Percentiles rank a stretch among this genome's conserved stretches.
These are phyloP conservation scores for Aporrectodea caliginosa DNA, from an alignment of 1,140 invertebrate genomes.

Conservation along the genomic window DNA sequence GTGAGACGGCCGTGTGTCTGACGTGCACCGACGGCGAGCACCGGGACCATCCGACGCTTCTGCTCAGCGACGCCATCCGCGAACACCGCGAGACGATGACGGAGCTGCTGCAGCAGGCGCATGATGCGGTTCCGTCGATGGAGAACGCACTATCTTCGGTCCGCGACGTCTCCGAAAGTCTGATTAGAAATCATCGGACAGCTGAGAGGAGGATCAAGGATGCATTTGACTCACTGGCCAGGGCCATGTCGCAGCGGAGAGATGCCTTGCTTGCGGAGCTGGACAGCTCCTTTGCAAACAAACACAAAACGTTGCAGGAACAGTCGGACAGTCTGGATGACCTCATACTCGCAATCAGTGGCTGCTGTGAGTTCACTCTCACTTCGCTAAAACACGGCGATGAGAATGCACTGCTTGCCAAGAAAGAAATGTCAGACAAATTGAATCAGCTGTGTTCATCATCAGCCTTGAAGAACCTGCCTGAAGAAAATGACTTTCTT, in stretches of 20 bases:
- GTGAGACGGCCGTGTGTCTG: conserved; percentile 61
- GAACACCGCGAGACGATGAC: conserved; percentile 55
- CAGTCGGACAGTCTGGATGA: conserved; percentile 55
- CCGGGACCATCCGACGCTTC: conserved; percentile 55
- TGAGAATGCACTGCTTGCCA: conserved; percentile 60
- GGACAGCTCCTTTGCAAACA: conserved; percentile 51
- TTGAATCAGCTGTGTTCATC: conserved; percentile 56
- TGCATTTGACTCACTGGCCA: conserved; percentile 52
- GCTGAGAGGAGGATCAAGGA: conserved; percentile 51
- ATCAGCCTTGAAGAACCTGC: conserved; percentile 48
- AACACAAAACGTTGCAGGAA: conserved; percentile 54
- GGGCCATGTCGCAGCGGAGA: conserved; percentile 53
- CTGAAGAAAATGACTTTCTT: conserved; percentile 57
- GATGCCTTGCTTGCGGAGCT: conserved; percentile 55
- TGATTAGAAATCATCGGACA: conserved; percentile 47
- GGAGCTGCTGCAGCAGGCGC: background rate
- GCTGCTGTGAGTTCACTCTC: conserved; percentile 57
- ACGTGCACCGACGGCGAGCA: conserved; percentile 61
- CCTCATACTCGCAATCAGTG: conserved; percentile 55
- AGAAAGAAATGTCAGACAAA: conserved; percentile 60
- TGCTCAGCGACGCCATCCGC: conserved; percentile 57
- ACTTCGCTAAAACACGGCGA: conserved; percentile 57
- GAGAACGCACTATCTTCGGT: conserved; percentile 53
- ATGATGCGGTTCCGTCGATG: background rate
- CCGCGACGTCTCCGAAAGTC: conserved; percentile 45